Evolutionary conservation across 2,113 vertebrate species (phyloP).

Genomic region (Oncorhynchus keta): DNA sequence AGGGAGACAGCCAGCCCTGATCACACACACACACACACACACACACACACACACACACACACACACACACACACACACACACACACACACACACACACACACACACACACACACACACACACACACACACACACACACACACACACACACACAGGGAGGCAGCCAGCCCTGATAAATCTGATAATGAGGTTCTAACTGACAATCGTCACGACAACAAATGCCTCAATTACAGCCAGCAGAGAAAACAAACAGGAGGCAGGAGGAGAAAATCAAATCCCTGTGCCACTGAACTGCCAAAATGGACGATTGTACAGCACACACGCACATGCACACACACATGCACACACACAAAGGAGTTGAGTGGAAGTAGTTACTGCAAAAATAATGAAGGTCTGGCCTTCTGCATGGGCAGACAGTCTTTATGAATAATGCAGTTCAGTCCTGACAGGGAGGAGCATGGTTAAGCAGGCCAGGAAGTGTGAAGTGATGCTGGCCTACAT

Average conservation of each 20-base stretch:
- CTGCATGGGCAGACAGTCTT: too few species aligned
- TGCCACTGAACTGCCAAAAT: constrained; percentile 41
- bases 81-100: background rate
- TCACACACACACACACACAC: background rate
- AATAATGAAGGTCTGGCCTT: too few species aligned
- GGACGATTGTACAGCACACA: constrained; percentile 25
- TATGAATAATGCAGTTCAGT: too few species aligned
- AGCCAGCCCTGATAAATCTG: constrained; percentile 17
- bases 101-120: background rate
- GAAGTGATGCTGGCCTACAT: too few species aligned
- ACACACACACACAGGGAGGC: background rate
- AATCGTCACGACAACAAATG: constrained; percentile 43
- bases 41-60: background rate
- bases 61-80: constrained; percentile 1
- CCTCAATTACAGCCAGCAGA: constrained; percentile 31
- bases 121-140: too few species aligned
- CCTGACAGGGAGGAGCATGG: too few species aligned
- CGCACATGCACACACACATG: too few species aligned
- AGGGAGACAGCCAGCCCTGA: background rate
- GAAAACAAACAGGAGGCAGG: background rate
- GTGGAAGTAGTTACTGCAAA: too few species aligned
- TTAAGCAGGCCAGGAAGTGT: too few species aligned
- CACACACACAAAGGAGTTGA: too few species aligned
- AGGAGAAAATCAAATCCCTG: constrained; percentile 25
- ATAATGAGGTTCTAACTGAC: constrained; percentile 39